Conservation (phyloP, 2,888 invertebrate species). For the Reticulitermes lucifugus region DNA sequence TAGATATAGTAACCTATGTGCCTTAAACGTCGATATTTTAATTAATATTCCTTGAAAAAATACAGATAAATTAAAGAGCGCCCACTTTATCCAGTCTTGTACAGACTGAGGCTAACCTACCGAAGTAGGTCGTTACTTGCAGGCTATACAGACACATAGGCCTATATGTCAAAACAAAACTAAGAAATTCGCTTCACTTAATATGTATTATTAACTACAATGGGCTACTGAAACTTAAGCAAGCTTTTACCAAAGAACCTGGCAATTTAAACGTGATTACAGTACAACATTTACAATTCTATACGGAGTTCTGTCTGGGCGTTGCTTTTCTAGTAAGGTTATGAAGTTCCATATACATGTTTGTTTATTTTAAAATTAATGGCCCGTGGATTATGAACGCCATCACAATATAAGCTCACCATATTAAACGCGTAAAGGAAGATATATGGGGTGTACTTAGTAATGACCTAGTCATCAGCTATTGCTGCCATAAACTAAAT, state of each 20-base stretch:
- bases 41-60: no score
- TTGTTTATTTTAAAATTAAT: conserved; percentile 40
- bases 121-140: no score
- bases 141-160: no score
- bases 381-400: not conserved
- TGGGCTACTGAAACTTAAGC: not conserved
- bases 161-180: not conserved
- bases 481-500: not conserved
- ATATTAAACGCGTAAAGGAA: not conserved
- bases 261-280: not conserved
- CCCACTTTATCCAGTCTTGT: no score
- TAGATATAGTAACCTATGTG: no score
- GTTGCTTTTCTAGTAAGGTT: not conserved
- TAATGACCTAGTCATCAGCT: not conserved
- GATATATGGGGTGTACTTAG: not conserved
- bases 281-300: not conserved
- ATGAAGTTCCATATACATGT: not conserved
- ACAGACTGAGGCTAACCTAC: no score
- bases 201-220: not conserved
- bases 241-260: not conserved
- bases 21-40: no score
- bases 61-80: no score
- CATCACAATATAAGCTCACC: not conserved
- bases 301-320: not conserved
- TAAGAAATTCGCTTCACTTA: not conserved